Percentiles rank a stretch among this genome's conserved stretches.
phyloP scores from a whole-genome alignment of 2,113 vertebrate genomes.

The Glareola pratincola region DNA sequence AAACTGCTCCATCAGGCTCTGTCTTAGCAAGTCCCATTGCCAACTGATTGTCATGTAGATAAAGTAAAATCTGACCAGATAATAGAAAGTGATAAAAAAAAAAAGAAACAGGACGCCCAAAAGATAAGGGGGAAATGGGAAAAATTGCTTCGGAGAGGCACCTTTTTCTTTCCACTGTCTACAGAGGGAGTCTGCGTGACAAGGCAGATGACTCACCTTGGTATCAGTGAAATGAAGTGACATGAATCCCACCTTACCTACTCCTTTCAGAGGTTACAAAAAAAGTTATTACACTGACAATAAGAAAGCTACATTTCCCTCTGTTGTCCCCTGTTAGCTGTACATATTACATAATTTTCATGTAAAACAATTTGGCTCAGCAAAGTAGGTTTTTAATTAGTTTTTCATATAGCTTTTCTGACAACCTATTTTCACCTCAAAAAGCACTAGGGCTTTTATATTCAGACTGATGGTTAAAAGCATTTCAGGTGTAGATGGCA shows the following conservation, averaged over 20 bases:
- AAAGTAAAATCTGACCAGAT: neutral
- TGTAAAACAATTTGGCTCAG: neutral
- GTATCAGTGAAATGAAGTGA: neutral
- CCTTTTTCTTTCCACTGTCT: neutral
- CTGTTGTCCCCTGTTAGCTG: neutral
- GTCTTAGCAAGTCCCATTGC: neutral
- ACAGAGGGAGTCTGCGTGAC: neutral
- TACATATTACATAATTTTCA: neutral
- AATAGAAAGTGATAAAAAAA: neutral
- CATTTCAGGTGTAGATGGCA: neutral
- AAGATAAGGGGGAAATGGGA: neutral
- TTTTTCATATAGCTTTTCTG: neutral
- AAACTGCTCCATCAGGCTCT: neutral
- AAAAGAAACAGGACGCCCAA: neutral
- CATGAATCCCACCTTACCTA: neutral
- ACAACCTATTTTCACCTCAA: neutral
- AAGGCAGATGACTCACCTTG: neutral
- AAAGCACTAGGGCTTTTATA: neutral
- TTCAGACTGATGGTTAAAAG: neutral
- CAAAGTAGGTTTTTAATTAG: neutral
- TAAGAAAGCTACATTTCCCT: neutral
- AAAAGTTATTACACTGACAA: neutral
- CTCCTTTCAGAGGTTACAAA: neutral
- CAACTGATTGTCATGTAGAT: neutral
- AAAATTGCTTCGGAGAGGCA: neutral